Base-by-base conservation (phyloP, 1,140 invertebrate species). In the Drosophila busckii region DNA sequence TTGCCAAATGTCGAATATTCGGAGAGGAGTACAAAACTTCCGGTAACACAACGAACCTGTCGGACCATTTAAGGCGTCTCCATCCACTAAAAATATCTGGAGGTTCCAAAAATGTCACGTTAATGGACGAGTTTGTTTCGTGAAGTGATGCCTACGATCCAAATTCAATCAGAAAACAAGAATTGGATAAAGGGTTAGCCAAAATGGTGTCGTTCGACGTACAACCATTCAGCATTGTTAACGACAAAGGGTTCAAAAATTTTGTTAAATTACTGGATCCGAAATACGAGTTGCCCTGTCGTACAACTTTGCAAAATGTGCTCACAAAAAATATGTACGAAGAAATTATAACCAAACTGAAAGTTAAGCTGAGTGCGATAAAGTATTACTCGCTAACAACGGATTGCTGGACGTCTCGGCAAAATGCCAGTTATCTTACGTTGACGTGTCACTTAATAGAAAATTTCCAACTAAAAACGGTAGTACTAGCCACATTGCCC, bases 241-340 rank as follows among this genome's bases (percentile, higher is more conserved):
- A 37, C 9, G 34, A 37, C 19, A n/a, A 12, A 12, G 34, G 34
- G 4, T 37, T 37, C 15, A n/a, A 37, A 13, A 13, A 37, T 8
- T 37, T 37, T 7, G 13, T 37, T n/a, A n/a, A 37, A 8, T 20
- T 37, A n/a, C 19, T 37, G 15, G 34, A 37, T 37, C 34, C 34
- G 4, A 16, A 20, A 16, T 37, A 37, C 19, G 15, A 17, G 13
- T 2, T 37, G 19, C 34, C 34, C 9, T 12, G 15, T 17, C 34
- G 34, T 37, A 37, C 34, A n/a, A 37, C 34, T 2, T 13, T 37
- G 8, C 34, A 37, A 37, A 37, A 37, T 37, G 34, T 37, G 13
- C 15, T 12, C 9, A 37, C 15, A 2, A 37, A 37, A n/a, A 20
- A 37, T 37, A 17, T 37, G 19, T 37, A n/a, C 26, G n/a, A n/a